Evolutionary conservation across 2,113 vertebrate genomes (phyloP).

Genomic region (Cyanistes caeruleus): DNA sequence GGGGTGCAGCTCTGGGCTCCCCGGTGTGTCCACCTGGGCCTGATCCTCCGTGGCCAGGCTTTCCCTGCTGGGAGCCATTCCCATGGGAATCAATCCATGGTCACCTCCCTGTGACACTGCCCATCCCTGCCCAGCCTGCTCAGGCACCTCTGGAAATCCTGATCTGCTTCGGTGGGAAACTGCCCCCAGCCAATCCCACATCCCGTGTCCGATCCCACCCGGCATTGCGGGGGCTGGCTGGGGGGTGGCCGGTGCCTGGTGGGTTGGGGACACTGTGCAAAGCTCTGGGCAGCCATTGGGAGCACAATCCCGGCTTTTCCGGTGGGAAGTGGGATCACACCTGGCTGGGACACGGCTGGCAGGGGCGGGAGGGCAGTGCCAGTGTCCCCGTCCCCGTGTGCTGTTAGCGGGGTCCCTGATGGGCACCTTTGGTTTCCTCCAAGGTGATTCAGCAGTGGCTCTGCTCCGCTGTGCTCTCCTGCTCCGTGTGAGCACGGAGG

Average conservation of each 20-base stretch:
- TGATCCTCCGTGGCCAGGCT: not conserved
- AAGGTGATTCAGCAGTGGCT: not conserved
- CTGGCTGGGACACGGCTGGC: not conserved
- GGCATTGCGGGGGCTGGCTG: rapidly evolving
- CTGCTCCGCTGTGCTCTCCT: not conserved
- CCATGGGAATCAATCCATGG: rapidly evolving
- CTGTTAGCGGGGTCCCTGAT: not conserved
- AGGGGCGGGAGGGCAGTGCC: not conserved
- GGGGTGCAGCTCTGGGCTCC: not conserved
- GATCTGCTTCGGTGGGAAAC: not conserved
- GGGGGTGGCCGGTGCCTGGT: rapidly evolving
- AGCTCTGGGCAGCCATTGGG: rapidly evolving
- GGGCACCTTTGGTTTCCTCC: not conserved
- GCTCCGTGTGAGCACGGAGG: rapidly evolving
- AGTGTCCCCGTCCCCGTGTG: not conserved
- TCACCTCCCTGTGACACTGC: not conserved
- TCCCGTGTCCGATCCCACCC: rapidly evolving
- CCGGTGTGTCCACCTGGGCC: rapidly evolving
- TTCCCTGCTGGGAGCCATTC: not conserved
- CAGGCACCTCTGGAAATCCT: rapidly evolving
- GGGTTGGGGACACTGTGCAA: not conserved
- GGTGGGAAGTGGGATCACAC: not conserved
- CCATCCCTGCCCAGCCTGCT: not conserved
- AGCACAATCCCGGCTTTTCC: rapidly evolving
- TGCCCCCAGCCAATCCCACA: rapidly evolving